Conservation (phyloP, 2,888 invertebrate genomes). For the Nemapogon koenigi region DNA sequence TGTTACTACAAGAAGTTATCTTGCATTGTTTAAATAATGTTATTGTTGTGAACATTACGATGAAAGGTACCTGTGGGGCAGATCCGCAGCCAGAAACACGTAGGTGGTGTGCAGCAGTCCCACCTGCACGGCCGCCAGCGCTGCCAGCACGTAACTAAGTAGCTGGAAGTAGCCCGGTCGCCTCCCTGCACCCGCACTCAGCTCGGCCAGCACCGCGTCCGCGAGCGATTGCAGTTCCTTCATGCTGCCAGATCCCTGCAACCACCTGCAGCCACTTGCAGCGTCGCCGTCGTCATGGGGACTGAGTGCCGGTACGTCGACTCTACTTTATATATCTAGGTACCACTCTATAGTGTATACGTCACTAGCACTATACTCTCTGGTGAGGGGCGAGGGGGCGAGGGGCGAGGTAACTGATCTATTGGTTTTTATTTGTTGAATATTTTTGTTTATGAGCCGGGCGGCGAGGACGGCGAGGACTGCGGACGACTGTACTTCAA, state of each 20-base stretch:
- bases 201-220: slow-evolving; percentile 28
- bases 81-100: slow-evolving; percentile 62
- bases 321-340: background rate
- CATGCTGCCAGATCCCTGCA: too few species aligned
- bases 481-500: too few species aligned
- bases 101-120: slow-evolving; percentile 63
- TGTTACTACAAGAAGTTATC: too few species aligned
- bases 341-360: background rate
- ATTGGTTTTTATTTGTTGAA: too few species aligned
- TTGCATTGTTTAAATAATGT: too few species aligned
- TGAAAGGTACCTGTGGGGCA: slow-evolving; percentile 65
- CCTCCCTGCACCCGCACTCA: slow-evolving; percentile 22
- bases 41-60: too few species aligned
- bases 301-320: slow-evolving; percentile 10
- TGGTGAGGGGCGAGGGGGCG: too few species aligned
- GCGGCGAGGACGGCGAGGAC: too few species aligned
- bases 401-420: too few species aligned
- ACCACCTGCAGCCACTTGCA: background rate
- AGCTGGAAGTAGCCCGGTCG: background rate
- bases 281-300: background rate
- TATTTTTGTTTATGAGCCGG: too few species aligned
- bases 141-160: slow-evolving; percentile 29
- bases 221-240: too few species aligned
- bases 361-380: too few species aligned
- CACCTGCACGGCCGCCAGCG: slow-evolving; percentile 54